Conservation (phyloP, 2,888 invertebrate genomes). For the Torymus tubicola region DNA sequence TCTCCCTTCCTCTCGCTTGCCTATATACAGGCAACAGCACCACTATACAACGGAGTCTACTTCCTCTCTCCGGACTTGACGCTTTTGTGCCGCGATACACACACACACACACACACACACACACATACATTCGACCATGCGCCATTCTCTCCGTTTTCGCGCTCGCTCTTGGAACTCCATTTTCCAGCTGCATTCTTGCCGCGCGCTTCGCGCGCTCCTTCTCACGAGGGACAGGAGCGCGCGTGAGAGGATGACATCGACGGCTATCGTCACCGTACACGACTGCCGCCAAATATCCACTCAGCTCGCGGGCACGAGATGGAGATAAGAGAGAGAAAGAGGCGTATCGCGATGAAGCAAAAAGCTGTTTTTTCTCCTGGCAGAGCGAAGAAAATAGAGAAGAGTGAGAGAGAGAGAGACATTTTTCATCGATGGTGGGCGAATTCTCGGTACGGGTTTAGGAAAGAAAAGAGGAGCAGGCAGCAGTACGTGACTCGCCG, state of each 20-base stretch:
- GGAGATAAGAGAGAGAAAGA: background rate
- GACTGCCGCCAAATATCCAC: conserved; percentile 14
- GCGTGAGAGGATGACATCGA: conserved; percentile 12
- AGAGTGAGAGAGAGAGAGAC: conserved; percentile 11
- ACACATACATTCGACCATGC: background rate
- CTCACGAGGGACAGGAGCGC: background rate
- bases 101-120: too few relatives aligned
- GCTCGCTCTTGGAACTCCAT: conserved; percentile 43
- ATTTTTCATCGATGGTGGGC: conserved; percentile 39
- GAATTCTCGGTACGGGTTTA: conserved; percentile 50
- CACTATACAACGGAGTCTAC: background rate
- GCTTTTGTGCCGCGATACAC: conserved; percentile 29
- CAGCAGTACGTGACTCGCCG: conserved; percentile 62
- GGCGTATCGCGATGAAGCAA: background rate
- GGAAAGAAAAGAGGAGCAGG: conserved; percentile 20
- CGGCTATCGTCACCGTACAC: conserved; percentile 19
- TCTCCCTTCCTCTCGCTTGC: background rate
- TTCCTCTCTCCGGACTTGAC: conserved; percentile 22
- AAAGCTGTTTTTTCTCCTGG: conserved; percentile 14
- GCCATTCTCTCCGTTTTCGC: conserved; percentile 13
- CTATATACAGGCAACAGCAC: background rate
- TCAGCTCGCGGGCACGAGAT: background rate
- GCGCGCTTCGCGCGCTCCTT: too few relatives aligned
- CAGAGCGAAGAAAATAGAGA: conserved; percentile 1
- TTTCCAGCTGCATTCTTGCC: conserved; percentile 50